Conservation (phyloP, 23 tunicate species). For the Clavelina lepadiformis region DNA sequence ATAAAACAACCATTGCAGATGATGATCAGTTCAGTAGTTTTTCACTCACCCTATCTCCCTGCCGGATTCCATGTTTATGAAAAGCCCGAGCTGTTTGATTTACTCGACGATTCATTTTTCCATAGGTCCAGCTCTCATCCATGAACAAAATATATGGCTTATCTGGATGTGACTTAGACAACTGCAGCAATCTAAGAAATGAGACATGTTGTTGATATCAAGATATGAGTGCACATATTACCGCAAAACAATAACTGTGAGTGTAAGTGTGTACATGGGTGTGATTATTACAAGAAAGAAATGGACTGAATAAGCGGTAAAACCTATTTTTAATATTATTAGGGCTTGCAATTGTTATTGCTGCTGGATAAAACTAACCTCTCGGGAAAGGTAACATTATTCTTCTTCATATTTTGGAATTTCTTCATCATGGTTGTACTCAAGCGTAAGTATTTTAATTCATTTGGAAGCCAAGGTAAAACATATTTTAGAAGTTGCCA, state of each 20-base stretch:
- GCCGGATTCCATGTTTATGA: constrained; percentile 9
- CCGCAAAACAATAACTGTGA: too few relatives aligned
- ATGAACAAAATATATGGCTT: constrained; percentile 11
- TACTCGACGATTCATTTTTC: constrained; percentile 19
- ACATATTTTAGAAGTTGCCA: background rate
- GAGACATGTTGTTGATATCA: too few relatives aligned
- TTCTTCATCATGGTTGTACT: background rate
- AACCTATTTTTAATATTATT: too few relatives aligned
- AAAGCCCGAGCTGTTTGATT: constrained; percentile 28
- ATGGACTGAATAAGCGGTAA: too few relatives aligned
- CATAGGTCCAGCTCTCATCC: constrained; percentile 27
- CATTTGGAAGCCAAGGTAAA: background rate
- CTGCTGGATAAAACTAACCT: too few relatives aligned
- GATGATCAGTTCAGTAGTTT: too few relatives aligned
- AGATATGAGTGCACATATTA: too few relatives aligned
- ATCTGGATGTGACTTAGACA: constrained; percentile 9
- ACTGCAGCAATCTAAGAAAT: constrained; percentile 27
- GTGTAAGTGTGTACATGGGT: too few relatives aligned
- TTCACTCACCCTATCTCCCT: constrained; percentile 21
- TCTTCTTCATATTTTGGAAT: background rate
- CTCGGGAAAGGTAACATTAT: background rate
- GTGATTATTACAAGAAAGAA: too few relatives aligned
- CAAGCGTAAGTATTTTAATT: background rate
- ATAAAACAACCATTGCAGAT: too few relatives aligned
- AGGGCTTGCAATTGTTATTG: too few relatives aligned